Evolutionary conservation across 2,797 vertebrate genomes (phyloP).

Genomic region (Pangasius mekongensis): DNA sequence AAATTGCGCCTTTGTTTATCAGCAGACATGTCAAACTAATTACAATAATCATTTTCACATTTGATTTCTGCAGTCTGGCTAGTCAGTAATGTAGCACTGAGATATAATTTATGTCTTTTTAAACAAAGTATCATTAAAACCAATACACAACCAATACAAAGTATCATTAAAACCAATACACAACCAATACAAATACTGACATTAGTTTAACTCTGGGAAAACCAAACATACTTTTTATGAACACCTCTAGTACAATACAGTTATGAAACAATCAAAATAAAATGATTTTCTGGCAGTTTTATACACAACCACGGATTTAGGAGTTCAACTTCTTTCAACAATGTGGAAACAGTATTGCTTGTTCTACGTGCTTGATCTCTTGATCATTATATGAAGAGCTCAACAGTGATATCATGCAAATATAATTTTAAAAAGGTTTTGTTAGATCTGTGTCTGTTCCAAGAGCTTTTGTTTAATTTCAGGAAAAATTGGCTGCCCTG

Average conservation of each 20-base stretch:
- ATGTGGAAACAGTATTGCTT: background rate
- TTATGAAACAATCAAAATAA: constrained; percentile 2
- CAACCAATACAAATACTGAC: background rate
- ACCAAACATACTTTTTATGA: background rate
- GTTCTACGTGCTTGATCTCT: background rate
- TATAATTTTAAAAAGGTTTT: background rate
- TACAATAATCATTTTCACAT: constrained; percentile 41
- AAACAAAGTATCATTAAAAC: background rate
- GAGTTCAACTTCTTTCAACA: background rate
- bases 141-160: too few species aligned
- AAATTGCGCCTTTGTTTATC: background rate
- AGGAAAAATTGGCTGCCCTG: background rate
- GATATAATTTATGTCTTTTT: background rate
- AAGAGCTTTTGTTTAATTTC: background rate
- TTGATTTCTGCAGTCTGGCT: constrained; percentile 48
- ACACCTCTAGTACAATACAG: background rate
- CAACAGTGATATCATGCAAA: background rate
- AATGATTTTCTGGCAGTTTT: background rate
- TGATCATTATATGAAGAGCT: too few species aligned
- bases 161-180: too few species aligned
- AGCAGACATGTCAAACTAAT: constrained; percentile 33
- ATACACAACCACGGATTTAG: background rate
- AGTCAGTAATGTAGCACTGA: constrained; percentile 30
- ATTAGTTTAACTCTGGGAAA: constrained; percentile 5
- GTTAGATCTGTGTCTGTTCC: background rate